A percentile compares a stretch with the other conserved stretches of the same genome.
Conservation (phyloP, 2,888 invertebrate genomes). For the Hypolimnas misippus region DNA sequence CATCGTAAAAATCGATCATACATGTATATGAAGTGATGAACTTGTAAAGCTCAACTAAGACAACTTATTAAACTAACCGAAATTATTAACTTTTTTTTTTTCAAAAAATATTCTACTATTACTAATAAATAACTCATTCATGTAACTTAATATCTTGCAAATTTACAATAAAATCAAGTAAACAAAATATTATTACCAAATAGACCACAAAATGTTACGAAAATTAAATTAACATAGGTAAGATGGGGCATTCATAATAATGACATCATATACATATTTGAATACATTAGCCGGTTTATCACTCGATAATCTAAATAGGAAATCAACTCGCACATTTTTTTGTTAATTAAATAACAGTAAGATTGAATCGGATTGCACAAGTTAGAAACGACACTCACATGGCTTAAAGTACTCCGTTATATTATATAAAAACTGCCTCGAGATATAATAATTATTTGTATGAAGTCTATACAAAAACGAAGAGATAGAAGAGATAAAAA, state of each 20-base stretch:
- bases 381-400: constrained; percentile 20
- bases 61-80: no score
- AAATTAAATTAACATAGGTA: constrained; percentile 12
- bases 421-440: constrained; percentile 1
- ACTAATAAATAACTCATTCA: no score
- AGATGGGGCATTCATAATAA: constrained; percentile 1
- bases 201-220: neutral
- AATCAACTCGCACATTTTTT: constrained; percentile 13
- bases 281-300: constrained; percentile 12
- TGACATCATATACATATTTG: constrained; percentile 22
- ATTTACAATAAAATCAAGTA: no score
- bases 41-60: no score
- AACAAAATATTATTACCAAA: no score
- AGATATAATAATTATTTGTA: constrained; percentile 19
- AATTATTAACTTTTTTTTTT: no score
- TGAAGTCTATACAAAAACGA: neutral
- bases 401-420: constrained; percentile 12
- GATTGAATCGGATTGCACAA: constrained; percentile 26
- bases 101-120: no score
- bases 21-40: no score
- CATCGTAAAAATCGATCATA: no score
- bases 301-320: constrained; percentile 27
- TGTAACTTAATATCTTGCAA: no score
- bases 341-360: constrained; percentile 30
- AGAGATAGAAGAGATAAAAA: neutral